These are phyloP conservation scores for Cercopithecus petaurista DNA, from an alignment of 2,797 vertebrate genomes.

Conservation along the genomic window DNA sequence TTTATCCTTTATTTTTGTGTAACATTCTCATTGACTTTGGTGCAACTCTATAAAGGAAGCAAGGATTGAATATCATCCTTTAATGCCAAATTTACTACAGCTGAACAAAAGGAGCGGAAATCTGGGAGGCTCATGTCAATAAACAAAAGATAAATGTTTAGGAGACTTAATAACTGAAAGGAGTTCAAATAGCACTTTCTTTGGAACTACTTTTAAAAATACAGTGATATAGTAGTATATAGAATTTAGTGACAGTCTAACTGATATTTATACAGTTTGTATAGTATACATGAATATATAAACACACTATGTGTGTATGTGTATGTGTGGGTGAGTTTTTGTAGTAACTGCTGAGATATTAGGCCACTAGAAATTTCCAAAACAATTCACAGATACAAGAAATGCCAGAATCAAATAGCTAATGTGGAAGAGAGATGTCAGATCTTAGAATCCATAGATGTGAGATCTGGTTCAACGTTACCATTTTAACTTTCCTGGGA, in stretches of 20 bases:
- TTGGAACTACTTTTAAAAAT: not conserved
- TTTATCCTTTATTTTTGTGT: slow-evolving; percentile 49
- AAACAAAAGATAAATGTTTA: slow-evolving; percentile 71
- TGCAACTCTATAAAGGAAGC: slow-evolving; percentile 60
- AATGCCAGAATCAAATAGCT: not conserved
- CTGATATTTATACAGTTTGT: not conserved
- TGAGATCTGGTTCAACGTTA: not conserved
- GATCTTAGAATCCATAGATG: not conserved
- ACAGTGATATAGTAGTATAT: not conserved
- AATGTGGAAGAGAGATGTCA: not conserved
- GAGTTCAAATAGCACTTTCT: slow-evolving; percentile 42
- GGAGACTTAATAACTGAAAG: slow-evolving; percentile 50
- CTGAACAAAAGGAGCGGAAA: slow-evolving; percentile 71
- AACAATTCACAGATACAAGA: not conserved
- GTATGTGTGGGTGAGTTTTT: not conserved
- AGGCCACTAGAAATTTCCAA: not conserved
- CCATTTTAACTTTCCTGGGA: not conserved
- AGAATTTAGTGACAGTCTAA: slow-evolving; percentile 20
- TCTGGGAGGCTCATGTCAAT: slow-evolving; percentile 60
- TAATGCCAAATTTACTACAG: slow-evolving; percentile 62
- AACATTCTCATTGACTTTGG: slow-evolving; percentile 67
- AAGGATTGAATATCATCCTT: slow-evolving; percentile 57
- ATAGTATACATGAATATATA: not conserved
- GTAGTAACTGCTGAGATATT: not conserved
- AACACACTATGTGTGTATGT: not conserved